These are phyloP conservation scores for Drosophila helvetica DNA, from an alignment of 2,888 invertebrate genomes.

Conservation along the genomic window DNA sequence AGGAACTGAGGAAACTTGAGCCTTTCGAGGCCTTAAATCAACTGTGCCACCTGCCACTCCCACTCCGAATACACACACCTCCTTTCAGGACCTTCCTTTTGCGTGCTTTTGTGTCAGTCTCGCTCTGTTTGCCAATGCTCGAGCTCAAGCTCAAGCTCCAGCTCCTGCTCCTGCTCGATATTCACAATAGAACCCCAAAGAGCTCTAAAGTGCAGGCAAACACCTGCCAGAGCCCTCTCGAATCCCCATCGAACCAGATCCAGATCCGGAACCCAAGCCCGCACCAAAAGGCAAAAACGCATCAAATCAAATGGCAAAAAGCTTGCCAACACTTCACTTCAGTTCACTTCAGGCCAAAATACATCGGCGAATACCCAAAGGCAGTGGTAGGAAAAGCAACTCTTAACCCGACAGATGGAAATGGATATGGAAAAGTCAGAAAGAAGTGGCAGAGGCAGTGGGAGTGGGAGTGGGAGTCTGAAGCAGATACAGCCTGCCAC, in stretches of 20 bases:
- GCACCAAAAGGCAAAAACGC: slow-evolving; percentile 27
- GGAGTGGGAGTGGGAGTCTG: neutral
- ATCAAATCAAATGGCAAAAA: slow-evolving; percentile 57
- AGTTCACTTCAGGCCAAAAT: slow-evolving; percentile 47
- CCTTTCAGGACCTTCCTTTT: slow-evolving; percentile 35
- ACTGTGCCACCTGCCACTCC: slow-evolving; percentile 35
- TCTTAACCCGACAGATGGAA: slow-evolving; percentile 45
- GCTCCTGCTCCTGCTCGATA: slow-evolving; percentile 57
- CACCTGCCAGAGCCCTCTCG: slow-evolving; percentile 37
- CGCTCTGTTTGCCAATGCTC: slow-evolving; percentile 6
- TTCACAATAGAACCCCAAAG: slow-evolving; percentile 64
- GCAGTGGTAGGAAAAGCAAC: slow-evolving; percentile 20
- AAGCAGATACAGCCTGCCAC: slow-evolving; percentile 27
- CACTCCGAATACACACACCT: neutral
- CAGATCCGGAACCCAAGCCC: neutral
- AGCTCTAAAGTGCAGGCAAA: slow-evolving; percentile 69
- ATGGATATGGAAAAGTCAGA: slow-evolving; percentile 31
- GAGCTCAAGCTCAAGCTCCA: slow-evolving; percentile 11
- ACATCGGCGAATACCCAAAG: slow-evolving; percentile 1
- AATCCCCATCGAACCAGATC: neutral
- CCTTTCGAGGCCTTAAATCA: slow-evolving; percentile 53
- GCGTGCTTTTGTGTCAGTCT: neutral
- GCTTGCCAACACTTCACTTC: slow-evolving; percentile 54
- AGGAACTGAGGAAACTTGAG: slow-evolving; percentile 45
- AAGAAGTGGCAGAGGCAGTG: no score